Conservation (phyloP, 2,797 vertebrate genomes). For the Enteromius paludinosus region DNA sequence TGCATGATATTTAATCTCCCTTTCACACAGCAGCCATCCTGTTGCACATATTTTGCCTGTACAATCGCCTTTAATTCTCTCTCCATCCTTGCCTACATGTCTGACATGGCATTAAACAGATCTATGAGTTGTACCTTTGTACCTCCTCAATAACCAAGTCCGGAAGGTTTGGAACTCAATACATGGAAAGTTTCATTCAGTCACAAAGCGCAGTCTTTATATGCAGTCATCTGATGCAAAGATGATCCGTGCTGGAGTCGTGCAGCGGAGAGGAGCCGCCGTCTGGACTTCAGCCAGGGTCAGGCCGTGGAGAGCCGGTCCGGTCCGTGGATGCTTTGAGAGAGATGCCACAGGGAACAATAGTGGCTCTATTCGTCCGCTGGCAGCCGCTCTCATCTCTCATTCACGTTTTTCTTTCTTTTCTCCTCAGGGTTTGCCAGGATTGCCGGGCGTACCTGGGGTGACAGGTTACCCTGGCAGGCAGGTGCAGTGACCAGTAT, state of each 20-base stretch:
- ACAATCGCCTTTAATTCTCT: not conserved
- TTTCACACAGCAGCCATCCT: not conserved
- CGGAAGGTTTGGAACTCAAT: constrained; percentile 41
- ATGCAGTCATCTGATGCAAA: constrained; percentile 37
- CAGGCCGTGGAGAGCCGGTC: constrained; percentile 9
- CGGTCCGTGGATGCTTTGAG: not conserved
- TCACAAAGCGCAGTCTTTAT: constrained; percentile 45
- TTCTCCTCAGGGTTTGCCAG: constrained; percentile 85
- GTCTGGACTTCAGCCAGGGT: constrained; percentile 44
- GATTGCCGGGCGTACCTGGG: constrained; percentile 84
- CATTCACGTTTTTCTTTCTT: constrained; percentile 70
- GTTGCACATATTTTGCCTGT: not conserved
- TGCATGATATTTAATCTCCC: not conserved
- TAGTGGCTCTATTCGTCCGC: constrained; percentile 73
- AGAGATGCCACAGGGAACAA: constrained; percentile 68
- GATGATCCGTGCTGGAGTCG: not conserved
- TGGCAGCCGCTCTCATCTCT: constrained; percentile 66
- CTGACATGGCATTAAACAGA: constrained; percentile 36
- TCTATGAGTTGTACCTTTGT: constrained; percentile 41
- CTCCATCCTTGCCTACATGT: constrained; percentile 12
- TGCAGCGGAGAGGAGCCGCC: constrained; percentile 40
- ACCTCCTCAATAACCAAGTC: constrained; percentile 19
- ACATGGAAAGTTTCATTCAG: constrained; percentile 24
- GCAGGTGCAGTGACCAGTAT: constrained; percentile 98
- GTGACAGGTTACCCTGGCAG: constrained; percentile 98